Base-by-base conservation (phyloP, 2,888 invertebrate genomes). In the Barypeithes pellucidus region DNA sequence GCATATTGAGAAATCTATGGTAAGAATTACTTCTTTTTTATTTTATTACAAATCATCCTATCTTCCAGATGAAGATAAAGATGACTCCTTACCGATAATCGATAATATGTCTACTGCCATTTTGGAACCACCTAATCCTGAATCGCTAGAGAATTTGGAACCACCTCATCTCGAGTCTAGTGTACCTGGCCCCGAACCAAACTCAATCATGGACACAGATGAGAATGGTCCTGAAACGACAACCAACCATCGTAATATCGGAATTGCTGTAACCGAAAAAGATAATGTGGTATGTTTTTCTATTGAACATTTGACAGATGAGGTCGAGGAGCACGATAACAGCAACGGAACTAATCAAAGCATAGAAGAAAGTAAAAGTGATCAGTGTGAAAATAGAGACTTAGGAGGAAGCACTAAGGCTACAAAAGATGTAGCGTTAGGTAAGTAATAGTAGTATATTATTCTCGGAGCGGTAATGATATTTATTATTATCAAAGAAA, bases 141-240 rank as follows among this genome's bases (percentile, higher is more conserved):
- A 63, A 18, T 57, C 62, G 29, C n/a, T 61, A 1, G 72, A 75
- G 20, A 29, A 76, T 39, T 39, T 75, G 24, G 76, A 75, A 18
- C 76, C 76, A 8, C 76, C 76, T 7, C 66, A 65, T 14, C 36
- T 76, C 11, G 76, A 76, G 57, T 70, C 72, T 12, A 75, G 68
- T 43, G 69, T 75, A 8, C 39, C 39, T 3, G 36, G 50, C 4
- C 63, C 24, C 0, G 59, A 60, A 41, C 52, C 65, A 11, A 39
- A 47, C n/a, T 1, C n/a, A n/a, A 36, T 41, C 3, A 20, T 24
- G 11, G n/a, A 11, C 3, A n/a, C 47, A 4, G 41, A 22, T 39
- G 60, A 61, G 29, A 24, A n/a, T 16, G 57, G 54, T 12, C 24
- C 33, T 4, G 50, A 66, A 43, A 47, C 29, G n/a, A 12, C 63